Evolutionary conservation across 2,113 vertebrate genomes (phyloP).

Genomic region (Chauna torquata): DNA sequence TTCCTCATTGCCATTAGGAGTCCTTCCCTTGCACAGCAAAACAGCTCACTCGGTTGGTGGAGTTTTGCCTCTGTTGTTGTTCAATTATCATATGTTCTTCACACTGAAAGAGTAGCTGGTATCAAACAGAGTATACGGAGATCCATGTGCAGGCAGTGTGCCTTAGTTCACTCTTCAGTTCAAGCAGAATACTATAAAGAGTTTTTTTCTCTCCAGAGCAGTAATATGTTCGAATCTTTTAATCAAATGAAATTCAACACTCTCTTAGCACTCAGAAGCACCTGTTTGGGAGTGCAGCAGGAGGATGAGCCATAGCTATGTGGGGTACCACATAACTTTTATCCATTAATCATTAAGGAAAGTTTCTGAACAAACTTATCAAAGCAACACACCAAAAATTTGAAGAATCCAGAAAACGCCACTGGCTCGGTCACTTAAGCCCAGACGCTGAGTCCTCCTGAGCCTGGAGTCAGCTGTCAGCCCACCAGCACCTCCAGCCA

Average conservation of each 20-base stretch:
- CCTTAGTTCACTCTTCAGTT: background rate
- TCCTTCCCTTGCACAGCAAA: background rate
- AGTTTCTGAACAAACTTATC: background rate
- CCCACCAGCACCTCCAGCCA: background rate
- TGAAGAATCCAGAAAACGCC: background rate
- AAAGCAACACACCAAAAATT: background rate
- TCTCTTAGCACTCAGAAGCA: background rate
- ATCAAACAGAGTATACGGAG: background rate
- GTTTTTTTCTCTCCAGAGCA: background rate
- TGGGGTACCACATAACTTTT: background rate
- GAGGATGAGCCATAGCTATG: background rate
- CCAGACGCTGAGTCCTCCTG: background rate
- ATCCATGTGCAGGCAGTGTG: background rate
- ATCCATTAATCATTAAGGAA: background rate
- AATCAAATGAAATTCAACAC: background rate
- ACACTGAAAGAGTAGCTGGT: background rate
- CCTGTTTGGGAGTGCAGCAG: background rate
- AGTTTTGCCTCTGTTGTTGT: background rate
- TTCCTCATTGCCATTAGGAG: background rate
- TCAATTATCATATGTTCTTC: background rate
- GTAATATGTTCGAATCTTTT: background rate
- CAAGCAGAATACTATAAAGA: background rate
- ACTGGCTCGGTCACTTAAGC: background rate
- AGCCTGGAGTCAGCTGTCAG: background rate
- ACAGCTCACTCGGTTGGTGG: background rate